Evolutionary conservation across 2,113 vertebrate species (phyloP).

Genomic region (Motacilla tschutschensis): DNA sequence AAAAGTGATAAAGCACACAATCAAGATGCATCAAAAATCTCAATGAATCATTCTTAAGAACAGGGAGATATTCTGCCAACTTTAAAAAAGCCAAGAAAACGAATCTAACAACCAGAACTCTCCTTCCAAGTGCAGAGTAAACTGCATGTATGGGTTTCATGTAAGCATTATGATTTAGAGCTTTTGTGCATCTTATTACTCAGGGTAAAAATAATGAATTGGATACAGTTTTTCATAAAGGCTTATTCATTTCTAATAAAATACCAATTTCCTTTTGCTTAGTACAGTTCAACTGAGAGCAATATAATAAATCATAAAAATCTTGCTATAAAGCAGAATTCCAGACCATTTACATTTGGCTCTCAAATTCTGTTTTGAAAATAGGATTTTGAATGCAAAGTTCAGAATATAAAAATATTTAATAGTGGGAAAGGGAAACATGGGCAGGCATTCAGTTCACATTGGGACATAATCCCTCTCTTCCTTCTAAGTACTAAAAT

Average conservation of each 20-base stretch:
- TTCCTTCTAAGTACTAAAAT: not conserved
- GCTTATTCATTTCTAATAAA: conserved; percentile 37
- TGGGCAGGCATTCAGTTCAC: not conserved
- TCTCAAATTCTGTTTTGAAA: conserved; percentile 41
- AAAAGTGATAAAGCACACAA: not conserved
- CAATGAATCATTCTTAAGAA: not conserved
- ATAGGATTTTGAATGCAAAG: conserved; percentile 30
- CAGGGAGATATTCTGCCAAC: not conserved
- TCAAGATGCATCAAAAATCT: not conserved
- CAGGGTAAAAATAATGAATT: not conserved
- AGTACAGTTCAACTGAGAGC: conserved; percentile 24
- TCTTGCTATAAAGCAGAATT: conserved; percentile 39
- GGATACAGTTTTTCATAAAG: conserved; percentile 20
- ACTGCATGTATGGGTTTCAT: not conserved
- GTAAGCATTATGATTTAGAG: not conserved
- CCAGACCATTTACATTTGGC: conserved; percentile 5
- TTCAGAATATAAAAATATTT: conserved; percentile 43
- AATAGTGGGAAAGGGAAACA: conserved; percentile 28
- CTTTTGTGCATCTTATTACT: conserved; percentile 6
- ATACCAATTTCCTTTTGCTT: conserved; percentile 35
- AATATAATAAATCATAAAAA: conserved; percentile 39
- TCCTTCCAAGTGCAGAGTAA: not conserved
- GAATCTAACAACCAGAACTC: not conserved
- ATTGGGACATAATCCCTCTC: conserved; percentile 4
- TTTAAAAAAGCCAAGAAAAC: not conserved